Conservation (phyloP, 2,888 invertebrate genomes). For the Dinocampus coccinellae region DNA sequence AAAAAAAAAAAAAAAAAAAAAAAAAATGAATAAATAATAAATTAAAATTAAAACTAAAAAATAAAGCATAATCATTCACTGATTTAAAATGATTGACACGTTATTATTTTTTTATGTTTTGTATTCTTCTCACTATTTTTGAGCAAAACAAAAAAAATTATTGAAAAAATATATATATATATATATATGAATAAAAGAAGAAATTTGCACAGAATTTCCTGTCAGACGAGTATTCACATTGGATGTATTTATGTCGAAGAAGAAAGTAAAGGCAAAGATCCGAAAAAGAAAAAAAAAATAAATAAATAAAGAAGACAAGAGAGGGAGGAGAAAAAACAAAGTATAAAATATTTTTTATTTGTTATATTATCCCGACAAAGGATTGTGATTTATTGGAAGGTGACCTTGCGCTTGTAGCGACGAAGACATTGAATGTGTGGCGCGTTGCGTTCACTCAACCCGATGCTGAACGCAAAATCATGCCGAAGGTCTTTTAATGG, state of each 20-base stretch:
- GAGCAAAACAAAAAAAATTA: too few relatives aligned
- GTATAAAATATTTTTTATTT: not conserved
- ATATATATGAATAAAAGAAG: too few relatives aligned
- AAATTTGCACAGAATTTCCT: not conserved
- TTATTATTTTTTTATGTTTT: too few relatives aligned
- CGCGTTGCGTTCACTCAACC: conserved; percentile 12
- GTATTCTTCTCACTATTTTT: too few relatives aligned
- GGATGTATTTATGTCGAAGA: not conserved
- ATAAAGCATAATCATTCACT: too few relatives aligned
- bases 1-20: too few relatives aligned
- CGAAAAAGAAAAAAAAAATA: too few relatives aligned
- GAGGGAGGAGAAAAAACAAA: not conserved
- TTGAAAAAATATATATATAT: too few relatives aligned
- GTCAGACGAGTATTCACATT: not conserved
- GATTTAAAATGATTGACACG: too few relatives aligned
- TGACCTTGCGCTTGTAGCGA: not conserved
- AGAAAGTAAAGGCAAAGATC: not conserved
- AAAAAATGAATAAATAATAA: too few relatives aligned
- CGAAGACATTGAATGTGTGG: not conserved
- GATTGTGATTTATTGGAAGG: conserved; percentile 5
- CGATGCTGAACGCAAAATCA: not conserved
- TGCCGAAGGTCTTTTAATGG: not conserved
- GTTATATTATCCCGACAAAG: not conserved
- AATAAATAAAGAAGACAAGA: too few relatives aligned
- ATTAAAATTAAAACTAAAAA: too few relatives aligned